Evolutionary conservation across 2,888 invertebrate species (phyloP).

Genomic region (Ophion ellenae): DNA sequence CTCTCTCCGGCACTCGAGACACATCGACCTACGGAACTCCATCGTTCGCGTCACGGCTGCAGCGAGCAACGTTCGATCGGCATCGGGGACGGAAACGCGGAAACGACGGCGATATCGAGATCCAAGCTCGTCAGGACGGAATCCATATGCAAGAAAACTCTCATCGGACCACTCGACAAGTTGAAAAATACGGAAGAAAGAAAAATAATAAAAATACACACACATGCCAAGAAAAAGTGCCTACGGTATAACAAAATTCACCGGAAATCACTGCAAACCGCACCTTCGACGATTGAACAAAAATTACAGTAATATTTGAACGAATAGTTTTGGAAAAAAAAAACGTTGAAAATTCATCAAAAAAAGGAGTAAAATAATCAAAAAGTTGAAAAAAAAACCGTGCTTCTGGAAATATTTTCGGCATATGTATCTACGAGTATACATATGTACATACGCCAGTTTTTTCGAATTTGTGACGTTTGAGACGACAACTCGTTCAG

Average conservation of each 20-base stretch:
- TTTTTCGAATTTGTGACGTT: slow-evolving; percentile 20
- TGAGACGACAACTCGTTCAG: background rate
- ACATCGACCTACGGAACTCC: too few relatives aligned
- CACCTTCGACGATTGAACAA: slow-evolving; percentile 27
- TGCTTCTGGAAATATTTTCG: background rate
- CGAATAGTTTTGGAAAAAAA: background rate
- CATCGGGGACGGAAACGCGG: too few relatives aligned
- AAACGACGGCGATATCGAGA: too few relatives aligned
- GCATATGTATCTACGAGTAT: background rate
- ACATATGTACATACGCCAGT: background rate
- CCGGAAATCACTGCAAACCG: slow-evolving; percentile 62
- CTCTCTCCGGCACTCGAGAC: too few relatives aligned
- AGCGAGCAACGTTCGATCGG: too few relatives aligned
- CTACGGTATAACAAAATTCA: slow-evolving; percentile 78
- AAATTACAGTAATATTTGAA: background rate
- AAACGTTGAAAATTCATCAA: background rate
- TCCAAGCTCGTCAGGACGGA: too few relatives aligned
- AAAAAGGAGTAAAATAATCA: background rate
- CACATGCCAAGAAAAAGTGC: slow-evolving; percentile 75
- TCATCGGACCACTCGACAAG: background rate
- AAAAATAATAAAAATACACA: slow-evolving; percentile 55
- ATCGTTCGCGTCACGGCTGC: too few relatives aligned
- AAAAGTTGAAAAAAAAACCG: background rate
- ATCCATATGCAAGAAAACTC: too few relatives aligned
- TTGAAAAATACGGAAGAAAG: slow-evolving; percentile 55